Evolutionary conservation across 1,140 invertebrate genomes (phyloP).

Genomic region (Drosophila carrolli): DNA sequence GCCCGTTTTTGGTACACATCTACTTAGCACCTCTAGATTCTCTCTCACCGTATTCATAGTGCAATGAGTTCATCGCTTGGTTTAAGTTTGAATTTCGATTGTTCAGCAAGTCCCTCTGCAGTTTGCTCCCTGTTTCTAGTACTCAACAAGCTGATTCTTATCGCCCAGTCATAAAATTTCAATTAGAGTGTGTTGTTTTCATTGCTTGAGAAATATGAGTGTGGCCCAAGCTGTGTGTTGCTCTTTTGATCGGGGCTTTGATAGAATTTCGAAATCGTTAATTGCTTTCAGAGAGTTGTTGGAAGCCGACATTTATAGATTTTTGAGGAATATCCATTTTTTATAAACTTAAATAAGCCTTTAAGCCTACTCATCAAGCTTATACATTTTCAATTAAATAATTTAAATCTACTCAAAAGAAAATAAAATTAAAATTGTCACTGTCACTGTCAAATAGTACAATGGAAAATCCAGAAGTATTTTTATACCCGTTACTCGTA

Average conservation of each 20-base stretch:
- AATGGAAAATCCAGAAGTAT: no score
- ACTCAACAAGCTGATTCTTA: conserved; percentile 60
- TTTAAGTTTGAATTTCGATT: conserved; percentile 34
- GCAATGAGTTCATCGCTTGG: conserved; percentile 73
- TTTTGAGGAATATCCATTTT: background rate
- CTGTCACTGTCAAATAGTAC: background rate
- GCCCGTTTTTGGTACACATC: conserved; percentile 5
- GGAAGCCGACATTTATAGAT: background rate
- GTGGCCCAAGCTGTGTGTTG: no score
- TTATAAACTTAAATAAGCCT: no score
- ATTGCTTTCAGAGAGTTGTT: conserved; percentile 7
- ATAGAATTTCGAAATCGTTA: conserved; percentile 16
- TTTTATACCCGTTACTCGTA: no score
- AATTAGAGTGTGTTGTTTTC: conserved; percentile 62
- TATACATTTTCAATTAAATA: no score
- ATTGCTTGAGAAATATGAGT: conserved; percentile 2
- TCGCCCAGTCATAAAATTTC: conserved; percentile 67
- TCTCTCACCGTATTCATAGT: conserved; percentile 5
- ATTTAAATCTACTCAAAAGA: background rate
- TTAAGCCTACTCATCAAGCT: no score
- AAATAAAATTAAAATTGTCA: background rate
- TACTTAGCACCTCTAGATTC: conserved; percentile 60
- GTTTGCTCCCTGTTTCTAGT: background rate
- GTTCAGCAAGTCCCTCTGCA: conserved; percentile 40
- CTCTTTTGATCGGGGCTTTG: conserved; percentile 1